Base-by-base conservation (phyloP, 1,140 invertebrate species). In the Ips nitidus region DNA sequence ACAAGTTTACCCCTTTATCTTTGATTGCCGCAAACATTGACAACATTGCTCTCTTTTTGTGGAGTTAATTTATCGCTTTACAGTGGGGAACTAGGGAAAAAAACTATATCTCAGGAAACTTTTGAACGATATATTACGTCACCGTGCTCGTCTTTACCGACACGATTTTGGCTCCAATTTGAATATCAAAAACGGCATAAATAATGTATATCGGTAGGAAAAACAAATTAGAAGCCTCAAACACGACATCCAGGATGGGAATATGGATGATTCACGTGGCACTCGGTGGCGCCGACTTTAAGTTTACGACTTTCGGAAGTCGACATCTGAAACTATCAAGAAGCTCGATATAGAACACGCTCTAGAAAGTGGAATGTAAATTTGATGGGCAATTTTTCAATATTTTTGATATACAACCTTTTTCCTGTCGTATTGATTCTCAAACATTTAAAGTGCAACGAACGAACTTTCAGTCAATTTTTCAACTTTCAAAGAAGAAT, bases 161-260 rank as follows among this genome's bases (percentile, higher is more conserved):
- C 45, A 50, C 45, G 45, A 50, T 50, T 50, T 50, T 6, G 7
- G 45, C 45, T 50, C 45, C 1, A 50, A 61, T 61, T 61, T 61
- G 59, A 61, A 66, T 66, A 66, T 57, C 61, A 63, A 63, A 63
- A 64, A 56, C 52, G 61, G 39, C 61, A 63, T 66, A 66, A 66
- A 66, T 66, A 55, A 66, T 55, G 50, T 52, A 66, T 66, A 66
- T 66, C 63, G 43, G 63, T 4, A 22, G 22, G 52, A 56, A 56
- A 43, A 66, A 66, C 52, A 66, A 66, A 66, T 66, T 66, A 56
- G 52, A 50, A 50, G 3, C 45, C 45, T 22, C 45, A 22, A 3
- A 66, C 63, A 66, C 52, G 63, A 55, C 63, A 66, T 66, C 63
- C 37, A 36, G 52, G 63, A n/a, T 43, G 52, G 52, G 45, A 66